Evolutionary conservation across 2,113 vertebrate genomes (phyloP), one percentile per base, ranked within the genome.

Genomic region (Marmota flaviventris): DNA sequence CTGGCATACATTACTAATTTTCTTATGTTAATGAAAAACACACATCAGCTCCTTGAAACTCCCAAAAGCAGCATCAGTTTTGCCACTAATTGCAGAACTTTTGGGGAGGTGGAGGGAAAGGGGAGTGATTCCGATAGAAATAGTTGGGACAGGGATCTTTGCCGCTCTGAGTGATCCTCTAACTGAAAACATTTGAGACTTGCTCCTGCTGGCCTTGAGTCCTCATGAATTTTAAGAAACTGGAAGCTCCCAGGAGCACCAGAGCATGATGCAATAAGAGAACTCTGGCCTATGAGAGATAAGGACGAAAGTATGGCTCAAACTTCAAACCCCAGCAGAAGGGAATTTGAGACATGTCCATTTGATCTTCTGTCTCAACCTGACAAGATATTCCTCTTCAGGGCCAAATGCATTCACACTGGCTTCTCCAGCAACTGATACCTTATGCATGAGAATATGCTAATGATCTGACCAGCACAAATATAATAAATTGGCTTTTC

Each of bases 11-110:
- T 97, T 93, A 97, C 95, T 96, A 93, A 97, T 97, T 97, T 98
- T 97, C 76, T 95, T 95, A 93, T 92, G 90, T 67, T 97, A 97
- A 97, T 97, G 87, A 94, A 98, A 98, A 97, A 93, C 96, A 97
- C 89, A 96, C 76, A 96, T 70, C 81, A 69, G 72, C 87, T 96
- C 72, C 95, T 95, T 95, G 79, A 95, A 95, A 97, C 85, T 95
- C 92, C 81, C 95, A 18, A 94, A 93, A 96, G 95, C 72, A 87
- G n/a, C 95, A 92, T 96, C 79, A 88, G 95, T 97, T 95, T 96
- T 94, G 94, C 81, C 93, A 92, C 89, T 97, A 95, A 97, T 82
- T 95, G 84, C n/a, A 39, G 67, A 13, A 70, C 65, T 85, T 84
- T 84, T 45, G 87, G 76, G 72, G 70, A 4, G 5, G 34, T 42